Evolutionary conservation across 2,888 invertebrate species (phyloP).

Genomic region (Troides aeacus): DNA sequence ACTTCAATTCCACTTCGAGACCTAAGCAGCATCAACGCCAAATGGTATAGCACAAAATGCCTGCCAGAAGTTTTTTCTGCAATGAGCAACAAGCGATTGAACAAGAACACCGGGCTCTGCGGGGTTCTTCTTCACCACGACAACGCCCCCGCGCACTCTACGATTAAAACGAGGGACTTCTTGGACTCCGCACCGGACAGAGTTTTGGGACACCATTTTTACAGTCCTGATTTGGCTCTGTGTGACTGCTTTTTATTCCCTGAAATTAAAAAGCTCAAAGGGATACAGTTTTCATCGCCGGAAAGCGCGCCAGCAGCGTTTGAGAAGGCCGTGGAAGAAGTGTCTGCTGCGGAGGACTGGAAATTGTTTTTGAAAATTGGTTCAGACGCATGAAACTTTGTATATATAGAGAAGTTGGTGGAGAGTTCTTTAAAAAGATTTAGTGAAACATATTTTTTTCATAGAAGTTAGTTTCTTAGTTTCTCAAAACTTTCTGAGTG

Average conservation of each 20-base stretch:
- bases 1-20: neutral
- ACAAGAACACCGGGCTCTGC: neutral
- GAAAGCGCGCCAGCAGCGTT: too few species aligned
- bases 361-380: neutral
- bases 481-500: neutral
- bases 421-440: neutral
- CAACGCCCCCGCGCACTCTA: neutral
- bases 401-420: neutral
- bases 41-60: neutral
- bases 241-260: neutral
- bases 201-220: neutral
- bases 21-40: neutral
- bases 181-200: neutral
- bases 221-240: neutral
- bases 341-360: too few species aligned
- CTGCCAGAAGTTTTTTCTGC: too few species aligned
- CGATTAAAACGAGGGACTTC: neutral
- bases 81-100: neutral
- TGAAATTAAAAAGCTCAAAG: neutral
- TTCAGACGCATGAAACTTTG: neutral
- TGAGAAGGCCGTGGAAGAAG: too few species aligned
- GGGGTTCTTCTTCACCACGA: neutral
- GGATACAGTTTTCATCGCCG: too few species aligned
- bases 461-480: neutral
- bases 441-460: neutral